These are phyloP conservation scores for Paralichthys olivaceus DNA, from an alignment of 2,113 vertebrate genomes.

Conservation along the genomic window DNA sequence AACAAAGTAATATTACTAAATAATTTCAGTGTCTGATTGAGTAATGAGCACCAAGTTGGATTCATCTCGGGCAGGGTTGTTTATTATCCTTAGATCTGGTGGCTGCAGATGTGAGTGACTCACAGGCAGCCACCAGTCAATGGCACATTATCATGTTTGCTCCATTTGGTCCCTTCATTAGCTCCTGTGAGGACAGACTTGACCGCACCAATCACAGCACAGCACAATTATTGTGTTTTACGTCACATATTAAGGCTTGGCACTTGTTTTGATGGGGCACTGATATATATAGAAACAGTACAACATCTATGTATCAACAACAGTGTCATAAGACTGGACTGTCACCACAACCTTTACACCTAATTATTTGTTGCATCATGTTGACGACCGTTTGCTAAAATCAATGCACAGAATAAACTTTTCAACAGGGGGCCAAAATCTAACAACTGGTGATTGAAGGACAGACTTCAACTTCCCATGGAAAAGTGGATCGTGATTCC, in stretches of 20 bases:
- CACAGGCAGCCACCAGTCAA: constrained; percentile 22
- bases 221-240: constrained; percentile 2
- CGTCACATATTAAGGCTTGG: constrained; percentile 43
- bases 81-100: constrained; percentile 10
- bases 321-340: no score
- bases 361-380: not conserved
- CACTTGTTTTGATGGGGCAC: not conserved
- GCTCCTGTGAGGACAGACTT: constrained; percentile 33
- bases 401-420: not conserved
- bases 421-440: not conserved
- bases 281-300: constrained; percentile 32
- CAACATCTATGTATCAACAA: not conserved
- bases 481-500: constrained; percentile 51
- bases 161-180: constrained; percentile 60
- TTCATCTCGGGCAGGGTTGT: not conserved
- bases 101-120: constrained; percentile 56
- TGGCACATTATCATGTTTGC: constrained; percentile 51
- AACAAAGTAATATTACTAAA: no score
- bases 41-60: not conserved
- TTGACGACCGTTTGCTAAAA: not conserved
- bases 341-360: not conserved
- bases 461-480: constrained; percentile 22
- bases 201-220: constrained; percentile 26
- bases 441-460: not conserved
- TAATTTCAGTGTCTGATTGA: no score